Percentiles rank a stretch among this genome's conserved stretches.
Conservation (phyloP, 2,888 invertebrate species). For the Drosophila putrida region DNA sequence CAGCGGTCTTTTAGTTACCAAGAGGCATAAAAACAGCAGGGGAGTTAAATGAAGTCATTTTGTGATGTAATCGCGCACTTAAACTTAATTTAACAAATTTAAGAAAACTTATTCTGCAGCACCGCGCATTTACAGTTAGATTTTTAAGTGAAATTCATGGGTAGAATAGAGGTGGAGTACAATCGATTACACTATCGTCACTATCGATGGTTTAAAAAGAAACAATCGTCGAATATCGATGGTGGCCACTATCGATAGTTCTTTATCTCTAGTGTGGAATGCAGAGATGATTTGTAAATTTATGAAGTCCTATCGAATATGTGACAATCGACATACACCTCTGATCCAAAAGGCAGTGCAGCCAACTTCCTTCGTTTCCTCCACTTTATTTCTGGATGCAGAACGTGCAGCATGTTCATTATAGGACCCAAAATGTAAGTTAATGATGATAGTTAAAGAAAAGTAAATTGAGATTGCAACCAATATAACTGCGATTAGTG, state of each 20-base stretch:
- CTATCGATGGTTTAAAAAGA: no score
- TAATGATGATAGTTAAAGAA: background rate
- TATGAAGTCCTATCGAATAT: background rate
- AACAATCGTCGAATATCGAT: no score
- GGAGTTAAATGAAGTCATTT: slow-evolving; percentile 25
- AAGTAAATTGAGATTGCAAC: slow-evolving; percentile 52
- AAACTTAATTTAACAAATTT: background rate
- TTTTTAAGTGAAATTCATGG: slow-evolving; percentile 1
- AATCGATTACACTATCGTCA: no score
- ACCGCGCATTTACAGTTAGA: slow-evolving; percentile 45
- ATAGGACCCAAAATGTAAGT: slow-evolving; percentile 44
- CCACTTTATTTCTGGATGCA: slow-evolving; percentile 23
- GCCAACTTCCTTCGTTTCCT: slow-evolving; percentile 40
- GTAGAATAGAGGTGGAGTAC: slow-evolving; percentile 8
- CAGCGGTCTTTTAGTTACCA: slow-evolving; percentile 22
- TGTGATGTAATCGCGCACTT: background rate
- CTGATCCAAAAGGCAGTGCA: slow-evolving; percentile 9
- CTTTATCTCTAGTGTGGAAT: background rate
- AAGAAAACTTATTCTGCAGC: background rate
- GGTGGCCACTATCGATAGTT: no score
- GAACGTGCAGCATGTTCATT: background rate
- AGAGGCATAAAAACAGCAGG: slow-evolving; percentile 19
- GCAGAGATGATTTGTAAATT: background rate
- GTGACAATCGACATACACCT: background rate
- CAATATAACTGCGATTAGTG: slow-evolving; percentile 76